Evolutionary conservation across 2,113 vertebrate species (phyloP).

Genomic region (Spea bombifrons): DNA sequence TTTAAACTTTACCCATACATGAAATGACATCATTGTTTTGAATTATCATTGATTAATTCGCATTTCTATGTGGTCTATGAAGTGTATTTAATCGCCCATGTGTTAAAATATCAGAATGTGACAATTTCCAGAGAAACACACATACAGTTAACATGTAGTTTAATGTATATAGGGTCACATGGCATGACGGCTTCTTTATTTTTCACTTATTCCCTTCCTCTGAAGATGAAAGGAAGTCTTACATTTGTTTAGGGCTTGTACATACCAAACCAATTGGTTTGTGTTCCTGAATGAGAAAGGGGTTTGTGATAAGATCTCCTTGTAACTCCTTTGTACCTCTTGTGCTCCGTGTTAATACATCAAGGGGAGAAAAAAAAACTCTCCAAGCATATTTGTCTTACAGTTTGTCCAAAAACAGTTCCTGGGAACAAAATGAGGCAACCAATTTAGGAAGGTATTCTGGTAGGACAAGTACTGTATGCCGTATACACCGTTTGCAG

Average conservation of each 20-base stretch:
- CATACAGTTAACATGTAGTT: neutral
- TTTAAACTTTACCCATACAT: too few species aligned
- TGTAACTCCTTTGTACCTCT: constrained; percentile 70
- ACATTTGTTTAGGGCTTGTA: constrained; percentile 74
- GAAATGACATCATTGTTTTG: too few species aligned
- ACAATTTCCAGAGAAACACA: neutral
- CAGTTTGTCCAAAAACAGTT: constrained; percentile 73
- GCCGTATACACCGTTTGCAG: neutral
- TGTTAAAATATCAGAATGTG: neutral
- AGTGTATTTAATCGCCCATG: too few species aligned
- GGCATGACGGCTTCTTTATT: constrained; percentile 41
- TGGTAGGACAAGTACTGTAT: neutral
- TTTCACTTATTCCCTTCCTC: constrained; percentile 51
- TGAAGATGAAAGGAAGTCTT: constrained; percentile 66
- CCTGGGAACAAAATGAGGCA: constrained; percentile 35
- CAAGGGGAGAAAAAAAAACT: constrained; percentile 68
- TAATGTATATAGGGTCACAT: constrained; percentile 37
- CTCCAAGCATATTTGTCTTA: constrained; percentile 74
- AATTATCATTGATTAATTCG: too few species aligned
- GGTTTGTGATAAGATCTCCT: constrained; percentile 66
- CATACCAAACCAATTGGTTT: constrained; percentile 71
- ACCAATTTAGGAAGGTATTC: constrained; percentile 16
- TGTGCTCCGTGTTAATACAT: constrained; percentile 77
- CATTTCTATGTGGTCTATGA: too few species aligned
- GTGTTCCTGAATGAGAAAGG: constrained; percentile 70